These are phyloP conservation scores for Cephus pulcher DNA, from an alignment of 2,888 invertebrate species.

Conservation along the genomic window DNA sequence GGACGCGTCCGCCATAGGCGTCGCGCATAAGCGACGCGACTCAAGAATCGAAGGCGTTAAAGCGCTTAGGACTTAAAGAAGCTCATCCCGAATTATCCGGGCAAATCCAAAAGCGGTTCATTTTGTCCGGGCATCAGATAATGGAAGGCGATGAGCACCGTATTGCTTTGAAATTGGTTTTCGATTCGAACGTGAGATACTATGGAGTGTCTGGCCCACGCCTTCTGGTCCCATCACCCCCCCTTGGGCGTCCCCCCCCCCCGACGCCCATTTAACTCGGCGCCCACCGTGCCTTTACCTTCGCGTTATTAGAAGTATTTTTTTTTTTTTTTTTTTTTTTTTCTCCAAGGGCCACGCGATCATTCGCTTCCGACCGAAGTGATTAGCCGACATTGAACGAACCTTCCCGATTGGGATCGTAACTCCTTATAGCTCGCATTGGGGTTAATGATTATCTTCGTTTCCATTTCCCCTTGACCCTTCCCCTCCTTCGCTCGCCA, in stretches of 20 bases:
- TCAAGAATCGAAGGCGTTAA: slow-evolving; percentile 33
- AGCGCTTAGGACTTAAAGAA: slow-evolving; percentile 32
- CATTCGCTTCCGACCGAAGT: not conserved
- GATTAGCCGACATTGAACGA: not conserved
- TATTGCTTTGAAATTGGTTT: slow-evolving; percentile 65
- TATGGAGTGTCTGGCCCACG: slow-evolving; percentile 18
- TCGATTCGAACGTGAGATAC: slow-evolving; percentile 60
- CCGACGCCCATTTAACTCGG: not conserved
- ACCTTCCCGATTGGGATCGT: not conserved
- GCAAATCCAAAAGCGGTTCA: slow-evolving; percentile 46
- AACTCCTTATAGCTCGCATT: not conserved
- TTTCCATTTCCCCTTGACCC: not conserved
- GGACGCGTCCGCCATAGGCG: not conserved
- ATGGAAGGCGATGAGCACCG: slow-evolving; percentile 54
- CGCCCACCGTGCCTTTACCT: not conserved
- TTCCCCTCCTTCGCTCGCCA: not conserved
- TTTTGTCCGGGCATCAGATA: slow-evolving; percentile 52
- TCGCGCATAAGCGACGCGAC: not conserved
- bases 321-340: slow-evolving; percentile 1
- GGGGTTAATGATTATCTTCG: not conserved
- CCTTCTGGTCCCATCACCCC: slow-evolving; percentile 12
- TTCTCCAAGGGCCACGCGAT: not conserved
- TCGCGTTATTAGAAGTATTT: slow-evolving; percentile 32
- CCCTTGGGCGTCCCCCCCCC: not conserved
- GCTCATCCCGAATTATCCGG: slow-evolving; percentile 29